A percentile compares a stretch with the other conserved stretches of the same genome.
phyloP scores from a whole-genome alignment of 2,797 vertebrate species.

The Manis pentadactyla region DNA sequence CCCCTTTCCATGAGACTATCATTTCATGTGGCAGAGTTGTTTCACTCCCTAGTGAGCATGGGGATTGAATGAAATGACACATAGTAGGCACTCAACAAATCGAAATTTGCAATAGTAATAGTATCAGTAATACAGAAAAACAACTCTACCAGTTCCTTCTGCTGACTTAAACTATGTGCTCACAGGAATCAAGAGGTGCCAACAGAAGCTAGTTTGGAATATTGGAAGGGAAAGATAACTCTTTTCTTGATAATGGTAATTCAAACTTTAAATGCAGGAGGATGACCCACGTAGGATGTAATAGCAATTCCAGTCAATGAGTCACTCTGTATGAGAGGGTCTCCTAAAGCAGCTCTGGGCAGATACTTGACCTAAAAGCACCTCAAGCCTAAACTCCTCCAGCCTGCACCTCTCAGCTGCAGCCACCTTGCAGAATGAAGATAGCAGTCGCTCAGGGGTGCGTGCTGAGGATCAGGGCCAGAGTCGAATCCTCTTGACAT shows the following conservation, averaged over 20 bases:
- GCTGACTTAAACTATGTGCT: not conserved
- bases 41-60: not conserved
- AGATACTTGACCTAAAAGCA: not conserved
- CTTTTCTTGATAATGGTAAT: not conserved
- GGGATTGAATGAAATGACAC: not conserved
- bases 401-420: not conserved
- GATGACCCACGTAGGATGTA: not conserved
- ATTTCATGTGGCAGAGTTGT: not conserved
- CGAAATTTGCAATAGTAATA: not conserved
- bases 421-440: not conserved
- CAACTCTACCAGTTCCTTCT: not conserved
- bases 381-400: not conserved
- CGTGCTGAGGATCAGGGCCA: not conserved
- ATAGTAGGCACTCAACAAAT: not conserved
- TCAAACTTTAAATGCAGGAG: not conserved
- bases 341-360: not conserved
- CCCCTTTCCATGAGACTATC: not conserved
- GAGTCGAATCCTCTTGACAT: not conserved
- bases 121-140: not conserved
- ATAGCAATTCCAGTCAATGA: not conserved
- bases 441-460: accelerated
- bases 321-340: not conserved
- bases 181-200: not conserved
- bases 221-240: not conserved
- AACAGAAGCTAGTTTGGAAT: not conserved